Evolutionary conservation across 2,113 vertebrate species (phyloP).

Genomic region (Tricholaema leucomelas): DNA sequence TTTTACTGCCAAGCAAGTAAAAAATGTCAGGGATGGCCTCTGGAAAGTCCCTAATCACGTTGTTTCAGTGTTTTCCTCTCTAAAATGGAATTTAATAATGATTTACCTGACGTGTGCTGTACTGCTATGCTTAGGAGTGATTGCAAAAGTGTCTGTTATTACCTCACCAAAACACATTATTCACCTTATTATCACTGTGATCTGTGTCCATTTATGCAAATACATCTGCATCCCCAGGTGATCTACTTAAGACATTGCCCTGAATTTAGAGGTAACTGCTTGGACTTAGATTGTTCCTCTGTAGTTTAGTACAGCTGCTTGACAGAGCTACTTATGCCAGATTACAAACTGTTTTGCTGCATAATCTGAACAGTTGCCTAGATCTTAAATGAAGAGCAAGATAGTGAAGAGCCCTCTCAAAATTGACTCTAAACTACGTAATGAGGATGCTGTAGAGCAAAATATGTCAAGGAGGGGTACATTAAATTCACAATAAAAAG

Average conservation of each 20-base stretch:
- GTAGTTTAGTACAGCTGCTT: not conserved
- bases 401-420: not conserved
- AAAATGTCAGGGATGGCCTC: not conserved
- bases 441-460: not conserved
- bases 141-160: not conserved
- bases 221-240: not conserved
- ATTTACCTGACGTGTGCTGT: not conserved
- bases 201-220: conserved; percentile 44
- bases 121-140: not conserved
- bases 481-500: not conserved
- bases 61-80: conserved; percentile 22
- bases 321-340: not conserved
- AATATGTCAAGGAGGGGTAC: not conserved
- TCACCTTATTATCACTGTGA: conserved; percentile 1
- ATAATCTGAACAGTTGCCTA: not conserved
- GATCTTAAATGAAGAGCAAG: not conserved
- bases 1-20: conserved; percentile 21
- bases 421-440: not conserved
- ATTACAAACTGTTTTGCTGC: not conserved
- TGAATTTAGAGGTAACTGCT: conserved; percentile 1
- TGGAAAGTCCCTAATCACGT: conserved; percentile 49
- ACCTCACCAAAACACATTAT: not conserved
- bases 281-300: not conserved
- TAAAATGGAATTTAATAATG: conserved; percentile 45
- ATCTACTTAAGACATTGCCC: conserved; percentile 18